Base-by-base conservation (phyloP, 1,140 invertebrate species). In the Bombus cullumanus region DNA sequence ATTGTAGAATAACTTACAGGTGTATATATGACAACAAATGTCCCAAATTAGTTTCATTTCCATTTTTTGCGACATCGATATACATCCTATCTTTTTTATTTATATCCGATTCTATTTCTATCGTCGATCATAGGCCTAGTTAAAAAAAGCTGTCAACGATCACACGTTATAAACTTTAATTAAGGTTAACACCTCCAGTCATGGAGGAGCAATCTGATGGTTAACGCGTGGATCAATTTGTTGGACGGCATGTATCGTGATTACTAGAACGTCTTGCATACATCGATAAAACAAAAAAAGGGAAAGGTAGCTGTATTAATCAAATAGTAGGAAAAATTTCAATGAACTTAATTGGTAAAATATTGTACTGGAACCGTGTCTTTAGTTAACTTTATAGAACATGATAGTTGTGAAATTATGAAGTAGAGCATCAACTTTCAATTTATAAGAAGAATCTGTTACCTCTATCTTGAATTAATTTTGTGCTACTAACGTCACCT, bases 91-190 rank as follows among this genome's bases (percentile, higher is more conserved):
- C 22, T 18, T 18, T 31, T 31, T 72, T 72, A 41, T 41, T 41
- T 34, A n/a, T n/a, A 41, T 37, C 28, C 39, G 39, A 37, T 18
- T 72, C 69, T n/a, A 72, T 72, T n/a, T 72, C 22, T 39, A 71
- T 71, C 9, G 15, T 72, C 34, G 34, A 71, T 39, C 22, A 37
- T 69, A 10, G 34, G 3, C 2, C 25, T 71, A 28, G 22, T 69
- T 39, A 9, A 37, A 69, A 69, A 39, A 69, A 10, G 9, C 10
- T 13, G 37, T 39, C 68, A 12, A 25, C 34, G 25, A 39, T 18
- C 22, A 37, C 68, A 39, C 37, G 68, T 71, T 53, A 53, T 53
- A 53, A 53, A 53, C 47, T 53, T 71, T 71, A 71, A 71, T 71
- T 71, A 71, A 71, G 15, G 31, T 68, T 68, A 34, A 68, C 12